Base-by-base conservation (phyloP, 2,797 vertebrate species). In the Coreius guichenoti region DNA sequence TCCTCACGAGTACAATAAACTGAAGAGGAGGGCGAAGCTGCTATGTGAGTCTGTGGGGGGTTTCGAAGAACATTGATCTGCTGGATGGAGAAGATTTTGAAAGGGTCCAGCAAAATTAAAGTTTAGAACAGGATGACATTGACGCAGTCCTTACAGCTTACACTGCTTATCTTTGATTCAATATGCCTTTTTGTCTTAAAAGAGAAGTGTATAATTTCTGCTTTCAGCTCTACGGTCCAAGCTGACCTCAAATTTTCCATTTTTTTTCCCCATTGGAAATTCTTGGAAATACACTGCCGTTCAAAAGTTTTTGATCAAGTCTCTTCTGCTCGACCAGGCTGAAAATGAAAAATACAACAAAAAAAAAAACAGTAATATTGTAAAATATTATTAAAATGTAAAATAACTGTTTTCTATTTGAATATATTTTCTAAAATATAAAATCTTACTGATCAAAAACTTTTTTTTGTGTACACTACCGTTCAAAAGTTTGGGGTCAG, bases 21-120 rank as follows among this genome's bases (percentile, higher is more conserved):
- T 77, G 61, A 68, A 29, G 73, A 49, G 61, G 13, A 58, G 29
- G 8, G 7, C 8, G 1, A 29, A 14, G 73, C 54, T 74, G 81
- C 11, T 54, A 39, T 83, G 47, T 6, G 16, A 68, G 45, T 76
- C 82, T 58, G 47, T 16, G 54, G 72, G 29, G 72, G 45, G 69
- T 29, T 39, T 76, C 29, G 12, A 83, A 19, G 47, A 76, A 51
- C 72, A 65, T 8, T 65, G 8, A 19, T 75, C 43, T 65, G 39
- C 39, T 68, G 29, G 61, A 76, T 43, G 31, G 31, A 43, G 58
- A 83, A 11, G 11, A 77, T 77, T 68, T 68, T 68, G 56, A 26
- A 83, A 68, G 29, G 2, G 56, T 61, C 69, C 69, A 14, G 39
- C 39, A 33, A 39, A 61, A 1, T 36, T 2, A 26, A 21, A 3